Evolutionary conservation across 2,888 invertebrate genomes (phyloP), one percentile per base, ranked within the genome.

Genomic region (Ophion slaviceki): DNA sequence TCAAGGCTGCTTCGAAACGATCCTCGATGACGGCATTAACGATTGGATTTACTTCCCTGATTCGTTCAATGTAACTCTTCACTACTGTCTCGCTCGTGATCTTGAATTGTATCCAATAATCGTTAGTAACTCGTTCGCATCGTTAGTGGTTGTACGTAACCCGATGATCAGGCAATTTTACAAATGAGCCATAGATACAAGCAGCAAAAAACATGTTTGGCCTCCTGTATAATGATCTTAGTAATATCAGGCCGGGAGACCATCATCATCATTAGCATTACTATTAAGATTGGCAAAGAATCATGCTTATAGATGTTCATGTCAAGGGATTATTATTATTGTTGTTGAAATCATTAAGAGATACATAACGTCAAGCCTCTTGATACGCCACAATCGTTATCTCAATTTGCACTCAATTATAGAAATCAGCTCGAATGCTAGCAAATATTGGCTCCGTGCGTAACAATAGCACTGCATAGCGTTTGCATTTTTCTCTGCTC

Each of bases 11-110:
- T 64, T 96, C 96, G 92, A 96, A 98, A 66, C 98, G 95, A 53
- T 97, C 96, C 88, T 97, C 97, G 4, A 98, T 96, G 3, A 98
- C 95, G 20, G 97, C 97, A 93, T 98, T 98, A 71, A 98, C 91
- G 57, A 96, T 94, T 0, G 96, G 96, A 93, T 98, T 97, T 0
- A 97, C 97, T 94, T 97, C 96, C 89, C 96, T 95, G 88, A 97
- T 97, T 86, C 98, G 95, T 17, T 96, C 95, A 89, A 98, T 97
- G 92, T 96, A 98, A 0, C 97, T 96, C 89, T 95, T 93, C 40
- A 97, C 95, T 40, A 97, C 96, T 90, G 95, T 95, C 94, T 96
- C 96, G 91, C 97, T 96, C 88, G 96, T 96, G 80, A 97, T 94
- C 97, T 97, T 72, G 11, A 32, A n/a, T 24, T 36, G 66, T 40